Conservation (phyloP, 2,888 invertebrate genomes). For the Zelleria hepariella region DNA sequence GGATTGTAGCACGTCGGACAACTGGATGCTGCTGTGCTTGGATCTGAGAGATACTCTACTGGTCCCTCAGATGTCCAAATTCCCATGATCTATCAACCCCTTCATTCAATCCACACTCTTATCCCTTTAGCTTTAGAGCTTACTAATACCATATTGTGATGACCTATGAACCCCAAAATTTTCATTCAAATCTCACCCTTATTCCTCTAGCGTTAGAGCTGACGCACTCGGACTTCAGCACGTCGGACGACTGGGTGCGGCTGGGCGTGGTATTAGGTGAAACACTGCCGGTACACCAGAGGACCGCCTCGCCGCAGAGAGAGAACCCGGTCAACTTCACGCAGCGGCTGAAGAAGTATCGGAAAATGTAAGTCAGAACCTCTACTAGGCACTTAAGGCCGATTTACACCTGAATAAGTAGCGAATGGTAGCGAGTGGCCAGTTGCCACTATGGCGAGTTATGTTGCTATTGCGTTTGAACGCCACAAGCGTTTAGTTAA, state of each 20-base stretch:
- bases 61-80: no score
- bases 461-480: no score
- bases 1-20: not conserved
- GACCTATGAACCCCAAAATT: not conserved
- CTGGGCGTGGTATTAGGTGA: constrained; percentile 49
- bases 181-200: not conserved
- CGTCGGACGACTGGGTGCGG: constrained; percentile 60
- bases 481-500: no score
- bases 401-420: no score
- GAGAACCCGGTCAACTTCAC: constrained; percentile 40
- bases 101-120: not conserved
- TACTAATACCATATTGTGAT: not conserved
- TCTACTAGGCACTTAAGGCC: no score
- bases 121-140: not conserved
- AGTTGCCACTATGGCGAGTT: no score
- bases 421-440: no score
- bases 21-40: not conserved
- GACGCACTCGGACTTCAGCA: constrained; percentile 56
- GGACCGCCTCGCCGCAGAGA: constrained; percentile 30
- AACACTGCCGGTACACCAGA: constrained; percentile 33
- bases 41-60: no score
- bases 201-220: constrained; percentile 42
- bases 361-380: constrained; percentile 65
- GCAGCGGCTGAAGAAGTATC: constrained; percentile 55
- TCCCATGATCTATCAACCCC: not conserved